These are phyloP conservation scores for Aporophyla lueneburgensis DNA, from an alignment of 2,888 invertebrate species.

Conservation along the genomic window DNA sequence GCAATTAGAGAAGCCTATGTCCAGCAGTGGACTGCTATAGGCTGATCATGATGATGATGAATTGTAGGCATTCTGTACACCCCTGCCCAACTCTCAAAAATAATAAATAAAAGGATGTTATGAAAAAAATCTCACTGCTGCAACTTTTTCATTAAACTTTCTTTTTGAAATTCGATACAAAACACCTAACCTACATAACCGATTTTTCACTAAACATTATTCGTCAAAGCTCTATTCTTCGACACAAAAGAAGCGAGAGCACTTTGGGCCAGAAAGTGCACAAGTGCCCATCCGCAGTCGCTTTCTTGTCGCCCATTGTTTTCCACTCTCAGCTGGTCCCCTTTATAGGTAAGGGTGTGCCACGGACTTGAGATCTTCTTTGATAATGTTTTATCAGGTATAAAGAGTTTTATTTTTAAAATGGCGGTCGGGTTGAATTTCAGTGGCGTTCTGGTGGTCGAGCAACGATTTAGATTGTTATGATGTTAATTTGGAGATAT, in stretches of 20 bases:
- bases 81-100: no score
- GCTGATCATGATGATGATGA: no score
- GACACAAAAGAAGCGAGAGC: constrained; percentile 52
- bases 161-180: neutral
- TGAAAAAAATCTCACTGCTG: no score
- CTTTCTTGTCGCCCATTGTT: constrained; percentile 67
- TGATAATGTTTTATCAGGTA: constrained; percentile 63
- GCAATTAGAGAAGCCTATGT: no score
- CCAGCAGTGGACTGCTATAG: no score
- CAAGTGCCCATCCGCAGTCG: constrained; percentile 63
- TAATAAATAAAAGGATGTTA: no score
- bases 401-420: constrained; percentile 46
- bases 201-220: constrained; percentile 46
- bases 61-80: no score
- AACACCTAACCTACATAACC: constrained; percentile 42
- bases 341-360: constrained; percentile 64
- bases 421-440: constrained; percentile 18
- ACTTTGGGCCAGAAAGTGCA: constrained; percentile 68
- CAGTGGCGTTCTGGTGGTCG: neutral
- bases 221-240: constrained; percentile 37
- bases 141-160: no score
- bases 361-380: constrained; percentile 55
- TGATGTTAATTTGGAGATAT: neutral
- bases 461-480: neutral
- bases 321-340: constrained; percentile 60